Evolutionary conservation across 2,113 vertebrate genomes (phyloP).

Genomic region (Lethenteron camtschaticum): DNA sequence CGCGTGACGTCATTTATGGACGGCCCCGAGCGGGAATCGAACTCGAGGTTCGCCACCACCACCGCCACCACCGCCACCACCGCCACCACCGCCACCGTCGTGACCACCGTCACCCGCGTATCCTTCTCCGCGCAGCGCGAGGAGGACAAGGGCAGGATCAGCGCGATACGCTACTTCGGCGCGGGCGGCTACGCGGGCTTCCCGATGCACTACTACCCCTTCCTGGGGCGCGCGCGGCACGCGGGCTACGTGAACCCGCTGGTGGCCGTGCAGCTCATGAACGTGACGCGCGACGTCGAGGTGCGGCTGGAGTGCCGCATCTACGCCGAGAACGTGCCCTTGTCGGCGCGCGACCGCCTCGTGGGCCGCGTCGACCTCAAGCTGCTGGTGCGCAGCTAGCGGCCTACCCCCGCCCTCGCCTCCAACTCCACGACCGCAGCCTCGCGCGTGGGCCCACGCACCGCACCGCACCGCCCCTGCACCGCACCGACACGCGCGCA

Average conservation of each 20-base stretch:
- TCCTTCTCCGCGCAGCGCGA: neutral
- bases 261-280: neutral
- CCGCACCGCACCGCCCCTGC: no score
- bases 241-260: neutral
- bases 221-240: neutral
- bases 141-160: neutral
- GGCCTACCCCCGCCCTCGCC: no score
- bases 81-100: neutral
- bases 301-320: neutral
- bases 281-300: neutral
- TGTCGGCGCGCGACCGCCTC: neutral
- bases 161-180: neutral
- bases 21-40: no score
- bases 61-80: no score
- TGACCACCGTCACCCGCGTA: neutral
- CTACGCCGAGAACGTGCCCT: neutral
- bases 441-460: no score
- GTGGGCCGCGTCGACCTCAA: constrained; percentile 1
- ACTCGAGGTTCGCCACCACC: no score
- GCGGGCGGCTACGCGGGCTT: neutral
- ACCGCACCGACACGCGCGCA: no score
- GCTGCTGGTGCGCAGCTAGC: neutral
- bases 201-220: constrained; percentile 3
- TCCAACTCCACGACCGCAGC: no score
- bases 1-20: no score